Base-by-base conservation (phyloP, 1,140 invertebrate genomes). In the Nautilus pompilius region DNA sequence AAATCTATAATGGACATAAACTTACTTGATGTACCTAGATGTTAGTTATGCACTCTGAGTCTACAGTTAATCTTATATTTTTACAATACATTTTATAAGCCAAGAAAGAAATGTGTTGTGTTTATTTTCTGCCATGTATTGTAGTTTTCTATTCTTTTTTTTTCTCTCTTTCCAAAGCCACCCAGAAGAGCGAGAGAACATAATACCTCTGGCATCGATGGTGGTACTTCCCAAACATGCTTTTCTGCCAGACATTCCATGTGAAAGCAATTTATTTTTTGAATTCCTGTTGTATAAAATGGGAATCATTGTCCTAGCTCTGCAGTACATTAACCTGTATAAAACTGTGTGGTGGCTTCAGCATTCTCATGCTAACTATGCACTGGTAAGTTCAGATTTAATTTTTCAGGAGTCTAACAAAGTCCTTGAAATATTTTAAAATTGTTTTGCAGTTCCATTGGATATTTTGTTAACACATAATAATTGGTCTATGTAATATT, bases 261-360 rank as follows among this genome's bases (percentile, higher is more conserved):
- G 88, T n/a, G 90, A 94, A 69, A 88, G 88, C 48, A 90, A 93
- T 71, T 76, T 96, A 26, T 84, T 89, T 41, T 97, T 95, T 84
- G 95, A 98, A 82, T 79, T 85, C n/a, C 89, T 95, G 71, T 70
- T 86, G 5, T 90, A 91, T 78, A 82, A 91, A 13, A 94, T 92
- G 72, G 89, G 91, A 15, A 64, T 86, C 10, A 78, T 86, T 34
- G 82, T 90, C 36, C 86, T 91, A 32, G 88, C 89, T 30, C 84
- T 95, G 22, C 96, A 99, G 84, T 93, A 97, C 79, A 86, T 98
- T 17, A 95, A 98, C 84, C 85, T 98, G 10, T 99, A 98, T 78
- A 88, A 92, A 65, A 96, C 93, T 33, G 90, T 95, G n/a, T 98
- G 94, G 93, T 98, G 96, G 95, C 80, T 98, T 28, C 93, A 93